Conservation (phyloP, 2,888 invertebrate species). For the Chaitophorus viminalis region DNA sequence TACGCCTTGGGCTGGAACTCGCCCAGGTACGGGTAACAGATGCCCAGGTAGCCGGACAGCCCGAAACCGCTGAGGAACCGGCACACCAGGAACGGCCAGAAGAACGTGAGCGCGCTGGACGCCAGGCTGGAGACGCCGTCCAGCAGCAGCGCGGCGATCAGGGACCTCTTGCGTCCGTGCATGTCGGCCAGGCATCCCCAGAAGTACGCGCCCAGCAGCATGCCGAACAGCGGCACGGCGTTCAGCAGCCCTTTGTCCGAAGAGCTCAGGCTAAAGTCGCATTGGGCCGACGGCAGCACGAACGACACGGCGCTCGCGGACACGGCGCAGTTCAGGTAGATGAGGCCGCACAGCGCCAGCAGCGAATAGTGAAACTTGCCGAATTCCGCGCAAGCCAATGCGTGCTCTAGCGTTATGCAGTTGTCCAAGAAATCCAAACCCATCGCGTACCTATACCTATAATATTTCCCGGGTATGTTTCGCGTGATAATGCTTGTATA, state of each 20-base stretch:
- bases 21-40: constrained; percentile 83
- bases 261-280: constrained; percentile 83
- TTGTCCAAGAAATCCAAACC: too few relatives aligned
- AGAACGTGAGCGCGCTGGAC: constrained; percentile 81
- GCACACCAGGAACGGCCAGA: constrained; percentile 77
- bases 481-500: too few relatives aligned
- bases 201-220: constrained; percentile 85
- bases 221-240: constrained; percentile 81
- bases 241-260: constrained; percentile 81
- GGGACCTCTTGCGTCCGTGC: constrained; percentile 79
- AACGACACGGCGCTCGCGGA: constrained; percentile 84
- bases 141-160: constrained; percentile 78
- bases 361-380: constrained; percentile 84
- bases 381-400: too few relatives aligned
- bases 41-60: constrained; percentile 86
- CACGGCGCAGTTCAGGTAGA: constrained; percentile 84
- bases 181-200: constrained; percentile 88
- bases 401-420: too few relatives aligned
- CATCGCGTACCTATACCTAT: too few relatives aligned
- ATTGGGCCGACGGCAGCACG: constrained; percentile 83
- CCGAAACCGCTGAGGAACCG: constrained; percentile 83
- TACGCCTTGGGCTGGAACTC: constrained; percentile 84
- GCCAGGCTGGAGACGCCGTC: constrained; percentile 79
- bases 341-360: constrained; percentile 80
- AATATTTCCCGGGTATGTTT: too few relatives aligned